Evolutionary conservation across 2,888 invertebrate genomes (phyloP), one percentile per base, ranked within the genome.

Genomic region (Spisula subtruncata): DNA sequence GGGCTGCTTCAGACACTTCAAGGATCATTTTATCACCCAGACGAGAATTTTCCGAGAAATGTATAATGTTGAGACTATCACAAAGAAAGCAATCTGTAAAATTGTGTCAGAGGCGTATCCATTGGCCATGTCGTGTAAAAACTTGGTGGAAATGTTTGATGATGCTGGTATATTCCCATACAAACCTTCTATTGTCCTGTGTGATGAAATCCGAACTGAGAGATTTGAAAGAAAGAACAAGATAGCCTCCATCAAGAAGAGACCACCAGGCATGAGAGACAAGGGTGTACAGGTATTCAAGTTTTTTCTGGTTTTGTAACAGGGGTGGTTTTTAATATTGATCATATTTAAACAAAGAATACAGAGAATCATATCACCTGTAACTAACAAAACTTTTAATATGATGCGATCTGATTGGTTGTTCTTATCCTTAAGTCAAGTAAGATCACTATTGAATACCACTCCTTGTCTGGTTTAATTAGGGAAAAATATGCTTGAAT

Each of bases 1-100:
- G n/a, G 92, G 92, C 18, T 93, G 93, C 85, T 92, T 92, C 86
- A 83, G 90, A 20, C 89, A 89, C 16, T 89, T 93, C 41, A 90
- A 92, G 51, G 90, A 92, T 29, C 87, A 86, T 56, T 91, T 92
- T 79, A 79, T 91, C 41, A 85, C 88, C 6, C 90, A 92, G 75
- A 90, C 90, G 4, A 81, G 92, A 32, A 84, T 92, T 14, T 92
- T 91, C 85, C 48, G 91, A 41, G 92, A 92, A 56, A 75, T 92
- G 89, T 90, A 91, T 56, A 91, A 90, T 79, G 92, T 91, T 4
- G 92, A 92, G 16, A 81, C 87, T 12, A 91, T 92, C 20, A 87
- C 89, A 0, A 92, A 91, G 80, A 88, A 80, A 18, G 89, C 90
- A 14, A 91, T 92, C n/a, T 92, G 92, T 90, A 85, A 86, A 48